Evolutionary conservation across 1,140 invertebrate genomes (phyloP), one percentile per base, ranked within the genome.

Genomic region (Drosophila quadrilineata): DNA sequence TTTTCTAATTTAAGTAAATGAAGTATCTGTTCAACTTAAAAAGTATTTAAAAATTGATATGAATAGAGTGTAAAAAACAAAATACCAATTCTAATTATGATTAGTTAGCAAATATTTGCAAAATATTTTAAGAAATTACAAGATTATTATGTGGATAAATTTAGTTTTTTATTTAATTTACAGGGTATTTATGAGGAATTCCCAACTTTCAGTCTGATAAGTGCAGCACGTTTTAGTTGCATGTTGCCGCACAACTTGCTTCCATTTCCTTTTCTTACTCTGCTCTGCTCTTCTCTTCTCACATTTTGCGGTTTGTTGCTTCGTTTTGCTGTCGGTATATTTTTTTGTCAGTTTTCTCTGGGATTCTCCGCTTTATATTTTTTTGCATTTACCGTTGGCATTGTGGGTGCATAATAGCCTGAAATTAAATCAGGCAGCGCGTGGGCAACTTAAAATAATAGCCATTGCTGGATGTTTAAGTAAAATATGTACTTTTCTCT

Each of bases 361-460:
- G 40, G 58, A 21, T 52, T 56, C 43, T 52, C 35, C 9, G 29
- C 26, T 17, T 36, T 59, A 40, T 60, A 45, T 63, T 52, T 33
- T 46, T 66, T 26, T 54, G 40, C 62, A 68, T 59, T 85, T 77
- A 84, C 70, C 74, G 70, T 54, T 77, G 71, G 50, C 70, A 77
- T 77, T 85, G 79, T 85, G 79, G 73, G 79, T 63, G 71, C 79
- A 85, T 85, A 85, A 85, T 85, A 79, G 79, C 59, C 71, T 66
- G 75, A 85, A 85, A 85, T 85, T 85, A 85, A 85, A 85, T 85
- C 79, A 85, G 74, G 71, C 26, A 75, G 74, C 79, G 79, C 79
- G 74, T 79, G 79, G 79, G 43, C 77, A 85, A 79, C 79, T 85
- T 85, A 85, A 85, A 85, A 85, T 84, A 85, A 86, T 86, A 85